Percentiles rank a stretch among this genome's conserved stretches.
phyloP scores from a whole-genome alignment of 1,140 invertebrate species.

The Glossosoma conforme region DNA sequence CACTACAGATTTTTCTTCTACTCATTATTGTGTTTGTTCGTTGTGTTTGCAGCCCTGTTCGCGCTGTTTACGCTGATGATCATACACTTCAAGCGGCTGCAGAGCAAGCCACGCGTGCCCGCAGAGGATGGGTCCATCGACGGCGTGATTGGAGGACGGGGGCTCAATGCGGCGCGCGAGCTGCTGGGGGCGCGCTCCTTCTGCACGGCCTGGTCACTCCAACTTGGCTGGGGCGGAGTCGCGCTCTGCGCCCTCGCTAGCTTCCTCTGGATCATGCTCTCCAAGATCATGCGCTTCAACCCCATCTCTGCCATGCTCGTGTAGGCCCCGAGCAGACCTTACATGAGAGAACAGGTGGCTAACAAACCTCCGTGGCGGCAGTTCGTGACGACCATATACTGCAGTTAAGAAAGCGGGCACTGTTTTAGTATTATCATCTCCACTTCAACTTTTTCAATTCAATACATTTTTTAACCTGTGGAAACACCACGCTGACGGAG shows the following conservation, averaged over 20 bases:
- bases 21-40: no score
- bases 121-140: slow-evolving; percentile 59
- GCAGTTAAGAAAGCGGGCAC: no score
- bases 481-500: no score
- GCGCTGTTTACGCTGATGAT: slow-evolving; percentile 85
- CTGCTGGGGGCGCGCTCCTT: slow-evolving; percentile 64
- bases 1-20: no score
- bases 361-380: no score
- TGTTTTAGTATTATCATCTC: no score
- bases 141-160: slow-evolving; percentile 60
- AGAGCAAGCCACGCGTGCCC: slow-evolving; percentile 55
- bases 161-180: slow-evolving; percentile 37
- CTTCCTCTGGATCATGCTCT: slow-evolving; percentile 78
- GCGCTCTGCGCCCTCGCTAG: slow-evolving; percentile 71
- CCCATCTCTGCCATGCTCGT: slow-evolving; percentile 69
- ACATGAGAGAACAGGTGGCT: no score
- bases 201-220: slow-evolving; percentile 74
- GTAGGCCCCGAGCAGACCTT: slow-evolving; percentile 38
- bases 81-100: slow-evolving; percentile 80
- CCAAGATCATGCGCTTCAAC: slow-evolving; percentile 86
- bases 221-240: slow-evolving; percentile 78
- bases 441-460: no score
- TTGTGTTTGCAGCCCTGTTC: slow-evolving; percentile 69
- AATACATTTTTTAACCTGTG: no score
- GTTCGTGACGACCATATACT: no score